Percentiles rank a stretch among this genome's conserved stretches.
Evolutionary conservation across 1,140 invertebrate genomes (phyloP).

Genomic region (Lutraria rhynchaena): DNA sequence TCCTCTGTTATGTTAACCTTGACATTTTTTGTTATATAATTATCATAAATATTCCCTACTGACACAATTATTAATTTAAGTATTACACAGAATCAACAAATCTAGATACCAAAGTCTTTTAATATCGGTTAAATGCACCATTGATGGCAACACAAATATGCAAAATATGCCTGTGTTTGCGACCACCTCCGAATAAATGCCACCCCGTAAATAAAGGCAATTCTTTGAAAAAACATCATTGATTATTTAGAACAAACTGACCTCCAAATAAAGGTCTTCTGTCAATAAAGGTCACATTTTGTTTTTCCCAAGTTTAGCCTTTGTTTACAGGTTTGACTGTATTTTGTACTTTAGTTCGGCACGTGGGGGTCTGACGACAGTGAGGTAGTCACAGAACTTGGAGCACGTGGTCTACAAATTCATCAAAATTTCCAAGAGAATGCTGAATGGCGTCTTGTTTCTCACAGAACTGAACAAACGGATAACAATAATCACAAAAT

Average conservation of each 20-base stretch:
- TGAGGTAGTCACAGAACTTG: constrained; percentile 26
- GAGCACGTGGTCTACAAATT: constrained; percentile 12
- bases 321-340: too few species aligned
- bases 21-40: too few species aligned
- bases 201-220: too few species aligned
- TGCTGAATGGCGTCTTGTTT: constrained; percentile 30
- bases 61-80: background rate
- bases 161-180: background rate
- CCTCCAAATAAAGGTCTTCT: too few species aligned
- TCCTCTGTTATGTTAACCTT: too few species aligned
- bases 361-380: constrained; percentile 29
- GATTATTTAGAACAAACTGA: too few species aligned
- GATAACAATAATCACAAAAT: constrained; percentile 3
- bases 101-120: background rate
- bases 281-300: too few species aligned
- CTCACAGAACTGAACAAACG: background rate
- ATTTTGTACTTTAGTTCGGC: constrained; percentile 30
- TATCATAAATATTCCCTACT: background rate
- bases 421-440: constrained; percentile 39
- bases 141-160: background rate
- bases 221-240: too few species aligned
- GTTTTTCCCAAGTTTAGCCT: too few species aligned
- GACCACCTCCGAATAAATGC: too few species aligned
- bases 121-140: background rate
- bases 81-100: background rate